Conservation (phyloP, 2,113 vertebrate genomes). For the Silurus asotus region DNA sequence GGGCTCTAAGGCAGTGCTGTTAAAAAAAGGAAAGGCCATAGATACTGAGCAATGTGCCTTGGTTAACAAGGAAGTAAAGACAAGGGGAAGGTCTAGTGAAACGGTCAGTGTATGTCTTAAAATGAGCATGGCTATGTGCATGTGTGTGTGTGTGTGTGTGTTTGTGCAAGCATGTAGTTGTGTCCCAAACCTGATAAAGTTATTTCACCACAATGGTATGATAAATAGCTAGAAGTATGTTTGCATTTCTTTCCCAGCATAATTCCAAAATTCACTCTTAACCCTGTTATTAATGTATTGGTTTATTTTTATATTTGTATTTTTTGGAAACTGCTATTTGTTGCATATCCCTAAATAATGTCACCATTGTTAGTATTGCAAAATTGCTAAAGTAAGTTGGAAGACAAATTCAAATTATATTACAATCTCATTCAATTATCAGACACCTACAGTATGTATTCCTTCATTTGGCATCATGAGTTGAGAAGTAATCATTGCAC, state of each 20-base stretch:
- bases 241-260: constrained; percentile 42
- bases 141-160: constrained; percentile 9
- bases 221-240: constrained; percentile 32
- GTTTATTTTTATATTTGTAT: background rate
- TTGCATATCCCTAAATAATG: constrained; percentile 52
- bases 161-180: background rate
- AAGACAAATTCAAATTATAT: constrained; percentile 54
- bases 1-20: constrained; percentile 47
- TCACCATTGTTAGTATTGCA: constrained; percentile 42
- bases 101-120: constrained; percentile 29
- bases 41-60: constrained; percentile 49
- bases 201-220: constrained; percentile 37
- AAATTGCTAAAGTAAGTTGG: constrained; percentile 53
- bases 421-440: constrained; percentile 29
- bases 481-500: constrained; percentile 45
- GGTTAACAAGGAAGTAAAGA: constrained; percentile 35
- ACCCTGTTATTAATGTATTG: constrained; percentile 31
- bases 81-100: constrained; percentile 41
- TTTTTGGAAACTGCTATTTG: constrained; percentile 48
- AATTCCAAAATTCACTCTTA: constrained; percentile 24
- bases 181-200: constrained; percentile 9
- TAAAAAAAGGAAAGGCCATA: constrained; percentile 55
- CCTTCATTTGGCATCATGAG: constrained; percentile 56
- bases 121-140: constrained; percentile 24
- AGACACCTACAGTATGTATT: constrained; percentile 21